These are phyloP conservation scores for Calidris pygmaea DNA, from an alignment of 2,113 vertebrate species.

Conservation along the genomic window DNA sequence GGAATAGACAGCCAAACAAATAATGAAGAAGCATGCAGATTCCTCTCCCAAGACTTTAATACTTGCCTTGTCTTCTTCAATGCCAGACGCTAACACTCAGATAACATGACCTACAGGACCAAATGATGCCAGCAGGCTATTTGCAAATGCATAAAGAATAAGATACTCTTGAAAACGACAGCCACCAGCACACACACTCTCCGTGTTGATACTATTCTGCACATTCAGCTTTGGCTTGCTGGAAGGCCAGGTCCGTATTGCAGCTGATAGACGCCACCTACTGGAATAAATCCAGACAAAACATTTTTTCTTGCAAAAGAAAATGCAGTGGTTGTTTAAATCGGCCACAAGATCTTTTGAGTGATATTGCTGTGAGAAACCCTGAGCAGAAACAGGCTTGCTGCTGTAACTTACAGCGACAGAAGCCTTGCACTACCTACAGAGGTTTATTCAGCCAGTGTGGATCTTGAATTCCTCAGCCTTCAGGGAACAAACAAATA, in stretches of 20 bases:
- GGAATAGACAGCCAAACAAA: neutral
- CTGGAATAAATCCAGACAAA: neutral
- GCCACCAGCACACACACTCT: rapidly evolving
- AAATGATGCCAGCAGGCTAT: neutral
- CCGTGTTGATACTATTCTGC: neutral
- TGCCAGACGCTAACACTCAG: neutral
- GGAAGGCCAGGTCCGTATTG: neutral
- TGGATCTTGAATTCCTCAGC: neutral
- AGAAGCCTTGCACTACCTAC: neutral
- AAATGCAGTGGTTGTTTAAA: neutral
- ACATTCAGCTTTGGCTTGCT: neutral
- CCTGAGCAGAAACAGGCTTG: neutral
- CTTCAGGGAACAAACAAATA: neutral
- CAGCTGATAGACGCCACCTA: conserved; percentile 40
- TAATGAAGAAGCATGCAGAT: neutral
- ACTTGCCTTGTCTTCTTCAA: neutral
- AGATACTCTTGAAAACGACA: rapidly evolving
- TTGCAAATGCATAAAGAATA: neutral
- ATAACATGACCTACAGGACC: neutral
- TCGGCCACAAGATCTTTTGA: no score
- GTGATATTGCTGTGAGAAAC: neutral
- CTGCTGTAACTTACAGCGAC: neutral
- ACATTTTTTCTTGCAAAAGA: neutral
- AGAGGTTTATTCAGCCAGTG: neutral
- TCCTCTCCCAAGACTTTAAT: neutral